phyloP scores from a whole-genome alignment of 1,140 invertebrate species.

The Lerema accius region DNA sequence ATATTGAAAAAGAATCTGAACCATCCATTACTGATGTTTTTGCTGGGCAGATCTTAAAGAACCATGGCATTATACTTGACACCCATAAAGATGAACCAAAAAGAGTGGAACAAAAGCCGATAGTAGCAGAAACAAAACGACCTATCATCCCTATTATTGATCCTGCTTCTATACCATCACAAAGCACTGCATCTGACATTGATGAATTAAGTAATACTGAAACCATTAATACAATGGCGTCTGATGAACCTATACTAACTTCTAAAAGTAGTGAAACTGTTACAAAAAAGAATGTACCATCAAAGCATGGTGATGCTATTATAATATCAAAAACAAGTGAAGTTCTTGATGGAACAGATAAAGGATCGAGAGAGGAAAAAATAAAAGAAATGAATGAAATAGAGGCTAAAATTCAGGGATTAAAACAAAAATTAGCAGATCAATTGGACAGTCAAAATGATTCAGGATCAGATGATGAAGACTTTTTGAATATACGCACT shows the following conservation, averaged over 20 bases:
- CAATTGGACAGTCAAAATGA: slow-evolving; percentile 68
- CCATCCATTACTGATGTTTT: slow-evolving; percentile 85
- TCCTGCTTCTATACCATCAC: slow-evolving; percentile 65
- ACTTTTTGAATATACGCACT: slow-evolving; percentile 84
- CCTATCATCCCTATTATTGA: slow-evolving; percentile 78
- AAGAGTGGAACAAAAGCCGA: slow-evolving; percentile 57
- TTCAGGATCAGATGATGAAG: slow-evolving; percentile 83
- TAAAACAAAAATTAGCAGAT: slow-evolving; percentile 79
- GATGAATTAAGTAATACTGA: background rate
- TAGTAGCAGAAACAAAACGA: slow-evolving; percentile 62
- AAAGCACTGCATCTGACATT: slow-evolving; percentile 24
- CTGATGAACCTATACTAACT: background rate
- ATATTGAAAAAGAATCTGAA: slow-evolving; percentile 80
- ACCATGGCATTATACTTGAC: slow-evolving; percentile 73
- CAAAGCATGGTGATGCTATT: slow-evolving; percentile 17
- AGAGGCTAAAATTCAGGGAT: slow-evolving; percentile 82
- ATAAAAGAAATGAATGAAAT: slow-evolving; percentile 81
- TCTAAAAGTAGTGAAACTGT: background rate
- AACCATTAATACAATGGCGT: background rate
- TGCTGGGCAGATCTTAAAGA: slow-evolving; percentile 83
- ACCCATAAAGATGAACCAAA: slow-evolving; percentile 55
- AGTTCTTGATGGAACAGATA: slow-evolving; percentile 4
- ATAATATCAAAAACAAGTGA: slow-evolving; percentile 1
- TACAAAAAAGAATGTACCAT: background rate
- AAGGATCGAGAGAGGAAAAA: slow-evolving; percentile 55